A percentile compares a stretch with the other conserved stretches of the same genome.
phyloP scores from a whole-genome alignment of 2,113 vertebrate genomes.

The Daboia siamensis region DNA sequence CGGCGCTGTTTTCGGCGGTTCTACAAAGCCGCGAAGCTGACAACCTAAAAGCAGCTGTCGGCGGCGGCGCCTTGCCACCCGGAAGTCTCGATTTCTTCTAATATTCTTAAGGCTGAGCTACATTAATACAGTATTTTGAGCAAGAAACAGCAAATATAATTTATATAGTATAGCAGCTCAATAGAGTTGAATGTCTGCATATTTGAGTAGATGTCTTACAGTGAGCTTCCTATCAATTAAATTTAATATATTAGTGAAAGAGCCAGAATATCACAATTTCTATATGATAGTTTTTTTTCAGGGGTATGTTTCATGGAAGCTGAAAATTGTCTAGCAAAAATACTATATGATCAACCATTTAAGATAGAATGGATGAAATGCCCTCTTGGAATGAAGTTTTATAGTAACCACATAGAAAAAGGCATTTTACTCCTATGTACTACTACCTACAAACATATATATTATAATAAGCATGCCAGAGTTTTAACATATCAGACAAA shows the following conservation, averaged over 20 bases:
- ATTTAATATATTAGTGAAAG: not conserved
- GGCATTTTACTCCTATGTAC: not conserved
- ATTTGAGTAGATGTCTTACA: not conserved
- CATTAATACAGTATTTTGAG: not conserved
- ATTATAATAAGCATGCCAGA: not conserved
- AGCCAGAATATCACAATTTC: not conserved
- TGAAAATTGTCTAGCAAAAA: not conserved
- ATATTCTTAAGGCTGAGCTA: not conserved
- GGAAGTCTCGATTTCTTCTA: not conserved
- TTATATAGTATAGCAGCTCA: not conserved
- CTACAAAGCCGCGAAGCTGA: no score
- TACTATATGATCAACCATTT: not conserved
- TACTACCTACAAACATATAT: not conserved
- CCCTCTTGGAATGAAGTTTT: not conserved
- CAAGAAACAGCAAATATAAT: not conserved
- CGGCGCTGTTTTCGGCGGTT: no score
- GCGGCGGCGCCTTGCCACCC: no score
- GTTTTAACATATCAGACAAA: not conserved
- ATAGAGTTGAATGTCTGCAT: not conserved
- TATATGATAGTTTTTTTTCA: not conserved
- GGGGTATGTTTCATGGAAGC: not conserved
- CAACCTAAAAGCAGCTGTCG: no score
- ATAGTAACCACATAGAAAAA: not conserved
- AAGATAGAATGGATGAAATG: not conserved
- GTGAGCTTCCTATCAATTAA: not conserved